Conservation (phyloP, 2,888 invertebrate genomes). For the Abrostola tripartita region DNA sequence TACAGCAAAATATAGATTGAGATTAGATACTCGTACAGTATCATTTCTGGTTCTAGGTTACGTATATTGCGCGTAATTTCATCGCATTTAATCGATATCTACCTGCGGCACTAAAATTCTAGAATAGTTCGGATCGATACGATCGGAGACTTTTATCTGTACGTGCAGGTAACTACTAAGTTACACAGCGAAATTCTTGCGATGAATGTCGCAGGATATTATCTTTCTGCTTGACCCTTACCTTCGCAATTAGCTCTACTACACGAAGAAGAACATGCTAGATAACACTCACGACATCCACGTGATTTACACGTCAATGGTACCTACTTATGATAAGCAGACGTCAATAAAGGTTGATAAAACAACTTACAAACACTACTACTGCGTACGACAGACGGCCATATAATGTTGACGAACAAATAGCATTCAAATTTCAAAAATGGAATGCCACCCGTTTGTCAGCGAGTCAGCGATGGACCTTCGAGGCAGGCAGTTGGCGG, state of each 20-base stretch:
- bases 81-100: conserved; percentile 14
- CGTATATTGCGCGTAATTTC: conserved; percentile 7
- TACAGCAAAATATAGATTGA: conserved; percentile 21
- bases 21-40: conserved; percentile 18
- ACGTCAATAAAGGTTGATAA: conserved; percentile 7
- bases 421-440: conserved; percentile 55
- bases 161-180: conserved; percentile 32
- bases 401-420: conserved; percentile 30
- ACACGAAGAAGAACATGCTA: conserved; percentile 9
- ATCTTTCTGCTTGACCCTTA: conserved; percentile 38
- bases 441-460: conserved; percentile 47
- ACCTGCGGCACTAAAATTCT: conserved; percentile 26
- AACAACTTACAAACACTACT: conserved; percentile 1
- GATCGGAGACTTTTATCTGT: conserved; percentile 27
- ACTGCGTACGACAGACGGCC: conserved; percentile 40
- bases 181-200: conserved; percentile 39
- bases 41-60: conserved; percentile 14
- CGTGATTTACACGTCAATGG: conserved; percentile 8
- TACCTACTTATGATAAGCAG: conserved; percentile 1
- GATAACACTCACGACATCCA: neutral
- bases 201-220: conserved; percentile 50
- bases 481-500: conserved; percentile 52
- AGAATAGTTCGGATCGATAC: conserved; percentile 7
- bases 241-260: conserved; percentile 31
- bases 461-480: conserved; percentile 47